phyloP scores from a whole-genome alignment of 2,797 vertebrate species.

The Enteromius unitaeniatus region DNA sequence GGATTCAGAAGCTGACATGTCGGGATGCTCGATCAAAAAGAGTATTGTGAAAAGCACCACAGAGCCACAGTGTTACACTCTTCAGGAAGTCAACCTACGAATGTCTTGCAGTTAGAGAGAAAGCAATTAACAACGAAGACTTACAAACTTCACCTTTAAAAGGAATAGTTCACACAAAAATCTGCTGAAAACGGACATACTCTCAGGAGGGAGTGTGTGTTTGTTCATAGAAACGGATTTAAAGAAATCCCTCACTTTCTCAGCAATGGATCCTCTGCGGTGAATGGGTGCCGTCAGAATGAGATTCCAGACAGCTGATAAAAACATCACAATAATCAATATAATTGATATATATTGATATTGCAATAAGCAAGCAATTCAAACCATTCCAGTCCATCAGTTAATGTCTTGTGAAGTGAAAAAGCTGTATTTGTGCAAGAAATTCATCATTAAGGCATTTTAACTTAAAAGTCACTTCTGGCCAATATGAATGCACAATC shows the following conservation, averaged over 20 bases:
- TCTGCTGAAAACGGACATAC: neutral
- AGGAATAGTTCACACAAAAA: neutral
- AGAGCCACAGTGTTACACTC: neutral
- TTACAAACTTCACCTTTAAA: slow-evolving; percentile 23
- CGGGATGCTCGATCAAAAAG: neutral
- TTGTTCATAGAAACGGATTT: neutral
- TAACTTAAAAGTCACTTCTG: neutral
- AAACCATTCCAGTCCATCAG: neutral
- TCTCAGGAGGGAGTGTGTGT: neutral
- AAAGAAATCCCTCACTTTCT: neutral
- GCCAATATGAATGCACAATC: neutral
- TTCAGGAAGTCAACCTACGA: neutral
- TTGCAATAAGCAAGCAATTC: neutral
- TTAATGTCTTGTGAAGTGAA: neutral
- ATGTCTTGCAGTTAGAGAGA: neutral
- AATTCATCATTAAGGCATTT: neutral
- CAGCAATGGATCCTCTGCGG: neutral
- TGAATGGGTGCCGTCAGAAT: neutral
- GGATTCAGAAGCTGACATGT: neutral
- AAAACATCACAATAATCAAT: neutral
- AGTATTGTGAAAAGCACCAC: neutral
- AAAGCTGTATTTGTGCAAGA: neutral
- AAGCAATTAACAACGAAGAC: neutral
- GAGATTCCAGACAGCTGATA: neutral
- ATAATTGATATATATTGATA: no score